Base-by-base conservation (phyloP, 2,797 vertebrate genomes). In the Selene dorsalis region DNA sequence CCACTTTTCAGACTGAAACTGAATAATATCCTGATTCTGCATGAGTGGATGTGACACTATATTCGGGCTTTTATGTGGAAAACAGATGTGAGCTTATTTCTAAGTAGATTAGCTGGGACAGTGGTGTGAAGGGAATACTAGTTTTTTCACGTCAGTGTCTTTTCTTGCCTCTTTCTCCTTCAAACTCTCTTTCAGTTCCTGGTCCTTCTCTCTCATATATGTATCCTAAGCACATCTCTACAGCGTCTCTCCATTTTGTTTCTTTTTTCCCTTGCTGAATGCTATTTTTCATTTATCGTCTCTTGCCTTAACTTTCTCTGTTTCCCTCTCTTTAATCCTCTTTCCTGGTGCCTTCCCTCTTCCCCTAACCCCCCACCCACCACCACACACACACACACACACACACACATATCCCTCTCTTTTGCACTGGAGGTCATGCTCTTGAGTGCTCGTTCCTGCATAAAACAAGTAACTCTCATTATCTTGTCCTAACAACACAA, bases 21-120 rank as follows among this genome's bases (percentile, higher is more conserved):
- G 73, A 88, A 88, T 82, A 83, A 85, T 80, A 76, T 73, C 69
- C 73, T 26, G 32, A 76, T 80, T 53, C 65, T 77, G 64, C 80
- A 77, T 16, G 77, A 79, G 59, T 71, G 71, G 79, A 89, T 89
- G 87, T 73, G 80, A 85, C 43, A 82, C 76, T 80, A 75, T 85
- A 86, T 81, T 81, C 74, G 16, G 67, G 75, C 83, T 83, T 90
- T 89, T 85, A 83, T 93, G 85, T 81, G 56, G 77, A 80, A 85
- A 91, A 90, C 87, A 87, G 87, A 90, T 90, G 90, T 84, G 76
- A 91, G 89, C 86, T 91, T 88, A 85, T 89, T 91, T 85, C 83
- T 92, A 92, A 93, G 75, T 77, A 85, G 91, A 92, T 94, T 93
- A 92, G 88, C 86, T 71, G 82, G 83, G 89, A 85, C 87, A 84